Percentiles rank a stretch among this genome's conserved stretches.
Conservation (phyloP, 2,113 vertebrate genomes). For the Mirza zaza region DNA sequence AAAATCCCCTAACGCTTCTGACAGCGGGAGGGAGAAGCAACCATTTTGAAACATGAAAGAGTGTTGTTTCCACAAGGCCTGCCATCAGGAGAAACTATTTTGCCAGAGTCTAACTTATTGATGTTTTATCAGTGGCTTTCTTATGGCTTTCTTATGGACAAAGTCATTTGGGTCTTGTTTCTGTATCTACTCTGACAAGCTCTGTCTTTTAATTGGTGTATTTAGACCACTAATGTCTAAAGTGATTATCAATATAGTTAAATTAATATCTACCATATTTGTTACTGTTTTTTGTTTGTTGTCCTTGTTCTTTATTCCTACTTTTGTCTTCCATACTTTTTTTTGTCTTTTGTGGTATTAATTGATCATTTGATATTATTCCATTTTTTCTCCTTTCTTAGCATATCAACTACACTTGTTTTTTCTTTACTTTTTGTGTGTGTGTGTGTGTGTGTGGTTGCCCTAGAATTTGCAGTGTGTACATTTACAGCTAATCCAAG, state of each 20-base stretch:
- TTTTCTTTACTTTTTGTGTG: background rate
- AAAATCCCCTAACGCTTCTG: background rate
- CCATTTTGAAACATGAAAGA: background rate
- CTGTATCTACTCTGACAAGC: background rate
- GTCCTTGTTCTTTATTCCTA: background rate
- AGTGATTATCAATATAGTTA: background rate
- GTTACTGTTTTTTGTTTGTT: background rate
- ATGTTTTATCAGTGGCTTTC: background rate
- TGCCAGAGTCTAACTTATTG: background rate
- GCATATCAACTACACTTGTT: background rate
- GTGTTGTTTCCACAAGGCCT: background rate
- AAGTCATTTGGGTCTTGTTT: background rate
- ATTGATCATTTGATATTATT: background rate
- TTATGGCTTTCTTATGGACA: background rate
- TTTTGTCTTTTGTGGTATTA: background rate
- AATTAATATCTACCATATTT: background rate
- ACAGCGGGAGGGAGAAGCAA: background rate
- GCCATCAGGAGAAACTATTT: background rate
- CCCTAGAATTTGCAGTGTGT: background rate
- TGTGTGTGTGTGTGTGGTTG: background rate
- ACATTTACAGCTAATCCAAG: background rate
- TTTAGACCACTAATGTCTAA: background rate
- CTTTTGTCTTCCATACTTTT: background rate
- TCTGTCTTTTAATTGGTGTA: background rate
- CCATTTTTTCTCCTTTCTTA: background rate